Percentiles rank a stretch among this genome's conserved stretches.
Evolutionary conservation across 2,797 vertebrate genomes (phyloP).

Genomic region (Gymnocypris eckloni): DNA sequence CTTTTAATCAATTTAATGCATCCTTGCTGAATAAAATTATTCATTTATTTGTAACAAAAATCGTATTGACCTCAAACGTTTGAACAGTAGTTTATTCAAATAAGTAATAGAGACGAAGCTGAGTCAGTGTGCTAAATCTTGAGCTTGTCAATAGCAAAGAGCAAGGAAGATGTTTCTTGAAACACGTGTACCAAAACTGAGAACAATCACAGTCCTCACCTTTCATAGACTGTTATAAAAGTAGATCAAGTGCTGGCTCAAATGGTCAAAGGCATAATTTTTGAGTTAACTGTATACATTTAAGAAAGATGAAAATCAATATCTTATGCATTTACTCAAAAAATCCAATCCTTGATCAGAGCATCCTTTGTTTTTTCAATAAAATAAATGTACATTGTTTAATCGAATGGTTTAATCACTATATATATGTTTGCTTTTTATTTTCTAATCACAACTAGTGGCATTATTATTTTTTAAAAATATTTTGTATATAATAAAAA

Average conservation of each 20-base stretch:
- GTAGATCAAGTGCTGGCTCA: neutral
- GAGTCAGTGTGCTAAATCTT: neutral
- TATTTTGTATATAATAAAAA: neutral
- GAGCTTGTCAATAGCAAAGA: slow-evolving; percentile 1
- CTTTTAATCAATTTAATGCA: neutral
- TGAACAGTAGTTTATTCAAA: neutral
- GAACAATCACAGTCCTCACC: neutral
- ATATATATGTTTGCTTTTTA: neutral
- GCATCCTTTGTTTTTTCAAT: neutral
- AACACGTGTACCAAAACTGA: neutral
- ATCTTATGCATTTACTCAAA: neutral
- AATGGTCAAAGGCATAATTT: neutral
- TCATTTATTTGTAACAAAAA: neutral
- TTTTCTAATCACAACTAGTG: neutral
- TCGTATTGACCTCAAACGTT: neutral
- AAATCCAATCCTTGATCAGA: neutral
- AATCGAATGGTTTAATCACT: no score
- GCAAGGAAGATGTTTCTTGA: neutral
- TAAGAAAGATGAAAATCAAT: neutral
- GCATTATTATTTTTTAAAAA: neutral
- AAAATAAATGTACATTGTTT: neutral
- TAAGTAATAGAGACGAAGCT: neutral
- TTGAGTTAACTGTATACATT: neutral
- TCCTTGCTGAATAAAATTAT: neutral
- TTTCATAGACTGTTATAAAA: neutral